phyloP scores from a whole-genome alignment of 2,113 vertebrate species.

The Mastomys natalensis region DNA sequence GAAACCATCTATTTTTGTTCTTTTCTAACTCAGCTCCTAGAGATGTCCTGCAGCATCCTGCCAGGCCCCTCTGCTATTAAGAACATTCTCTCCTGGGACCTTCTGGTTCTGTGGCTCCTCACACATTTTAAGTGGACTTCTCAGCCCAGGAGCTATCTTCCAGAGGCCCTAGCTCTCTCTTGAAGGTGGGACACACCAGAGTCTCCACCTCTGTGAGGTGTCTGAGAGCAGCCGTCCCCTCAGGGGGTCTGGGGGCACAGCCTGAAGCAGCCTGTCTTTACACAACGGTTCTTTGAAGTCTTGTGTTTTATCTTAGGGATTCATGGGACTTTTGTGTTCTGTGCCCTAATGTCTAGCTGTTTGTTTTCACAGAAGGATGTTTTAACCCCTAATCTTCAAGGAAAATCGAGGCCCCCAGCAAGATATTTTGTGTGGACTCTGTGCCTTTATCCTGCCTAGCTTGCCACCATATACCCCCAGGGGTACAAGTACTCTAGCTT shows the following conservation, averaged over 20 bases:
- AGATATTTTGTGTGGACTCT: not conserved
- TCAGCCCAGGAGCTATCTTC: not conserved
- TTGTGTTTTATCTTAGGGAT: constrained; percentile 8
- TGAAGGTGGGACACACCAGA: not conserved
- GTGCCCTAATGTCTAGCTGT: not conserved
- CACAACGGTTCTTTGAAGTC: constrained; percentile 24
- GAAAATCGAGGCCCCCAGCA: constrained; percentile 11
- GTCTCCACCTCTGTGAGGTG: not conserved
- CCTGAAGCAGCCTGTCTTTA: not conserved
- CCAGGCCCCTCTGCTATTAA: not conserved
- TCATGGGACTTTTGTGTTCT: constrained; percentile 16
- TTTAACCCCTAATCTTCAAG: constrained; percentile 46
- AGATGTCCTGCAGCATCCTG: not conserved
- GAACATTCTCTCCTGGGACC: not conserved
- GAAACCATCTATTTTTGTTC: constrained; percentile 45
- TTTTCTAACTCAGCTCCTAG: not conserved
- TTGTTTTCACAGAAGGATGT: constrained; percentile 59
- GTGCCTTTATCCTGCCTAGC: not conserved
- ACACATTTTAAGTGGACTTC: not conserved
- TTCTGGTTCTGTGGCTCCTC: not conserved
- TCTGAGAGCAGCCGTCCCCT: not conserved
- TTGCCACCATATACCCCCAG: not conserved
- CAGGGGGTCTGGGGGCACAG: not conserved
- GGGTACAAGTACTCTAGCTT: not conserved
- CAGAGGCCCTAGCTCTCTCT: not conserved